These are phyloP conservation scores for Lomographa bimaculata DNA, from an alignment of 2,888 invertebrate genomes.

Conservation along the genomic window DNA sequence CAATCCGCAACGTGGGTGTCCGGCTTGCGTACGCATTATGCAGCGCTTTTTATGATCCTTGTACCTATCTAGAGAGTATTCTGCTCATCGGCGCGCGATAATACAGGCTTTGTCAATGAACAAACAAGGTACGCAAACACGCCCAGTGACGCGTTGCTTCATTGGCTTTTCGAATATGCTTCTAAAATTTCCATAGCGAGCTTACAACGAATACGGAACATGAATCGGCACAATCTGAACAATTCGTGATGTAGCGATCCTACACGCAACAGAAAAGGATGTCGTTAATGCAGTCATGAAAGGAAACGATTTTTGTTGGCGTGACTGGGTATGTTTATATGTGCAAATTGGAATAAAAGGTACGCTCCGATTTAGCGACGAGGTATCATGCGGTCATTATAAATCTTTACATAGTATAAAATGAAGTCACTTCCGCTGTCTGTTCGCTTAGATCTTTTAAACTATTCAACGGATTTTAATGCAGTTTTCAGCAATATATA, in stretches of 20 bases:
- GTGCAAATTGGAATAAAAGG: constrained; percentile 26
- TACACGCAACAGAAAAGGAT: constrained; percentile 18
- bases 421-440: too few relatives aligned
- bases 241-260: constrained; percentile 12
- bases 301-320: constrained; percentile 19
- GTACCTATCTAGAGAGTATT: constrained; percentile 48
- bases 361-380: constrained; percentile 24
- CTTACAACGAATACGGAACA: constrained; percentile 10
- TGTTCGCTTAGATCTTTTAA: too few relatives aligned
- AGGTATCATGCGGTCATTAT: constrained; percentile 24
- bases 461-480: too few relatives aligned
- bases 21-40: constrained; percentile 62
- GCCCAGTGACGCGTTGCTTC: constrained; percentile 50
- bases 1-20: constrained; percentile 78
- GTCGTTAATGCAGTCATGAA: constrained; percentile 8
- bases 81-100: constrained; percentile 63
- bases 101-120: constrained; percentile 65
- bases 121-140: constrained; percentile 58
- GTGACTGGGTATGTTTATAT: constrained; percentile 21
- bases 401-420: too few relatives aligned
- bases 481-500: too few relatives aligned
- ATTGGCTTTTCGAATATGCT: constrained; percentile 40
- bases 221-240: constrained; percentile 9
- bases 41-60: constrained; percentile 63
- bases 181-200: constrained; percentile 38